A percentile compares a stretch with the other conserved stretches of the same genome.
Evolutionary conservation across 2,888 invertebrate species (phyloP).

Genomic region (Halictus quadricinctus): DNA sequence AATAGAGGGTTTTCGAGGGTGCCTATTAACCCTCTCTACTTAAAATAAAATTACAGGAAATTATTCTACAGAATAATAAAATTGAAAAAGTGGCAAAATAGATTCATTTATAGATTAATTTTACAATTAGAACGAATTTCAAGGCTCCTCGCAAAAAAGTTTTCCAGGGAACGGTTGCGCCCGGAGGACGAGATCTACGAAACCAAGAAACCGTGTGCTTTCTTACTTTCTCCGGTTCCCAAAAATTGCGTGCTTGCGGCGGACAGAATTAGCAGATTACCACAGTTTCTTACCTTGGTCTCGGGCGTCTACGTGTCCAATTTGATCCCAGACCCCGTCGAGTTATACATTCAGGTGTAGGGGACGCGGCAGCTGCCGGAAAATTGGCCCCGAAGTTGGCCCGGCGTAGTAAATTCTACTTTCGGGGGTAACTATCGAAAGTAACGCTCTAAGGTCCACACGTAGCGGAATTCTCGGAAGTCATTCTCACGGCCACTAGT

Average conservation of each 20-base stretch:
- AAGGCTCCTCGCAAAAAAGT: too few relatives aligned
- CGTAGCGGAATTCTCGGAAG: conserved; percentile 1
- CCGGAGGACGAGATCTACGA: neutral
- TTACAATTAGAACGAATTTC: too few relatives aligned
- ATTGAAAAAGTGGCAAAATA: too few relatives aligned
- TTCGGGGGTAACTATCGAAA: conserved; percentile 10
- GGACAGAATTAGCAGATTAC: neutral
- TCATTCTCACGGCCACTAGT: conserved; percentile 4
- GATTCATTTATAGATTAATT: too few relatives aligned
- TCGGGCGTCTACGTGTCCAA: neutral
- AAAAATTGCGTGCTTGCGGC: neutral
- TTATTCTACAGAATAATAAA: neutral
- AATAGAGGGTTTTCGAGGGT: too few relatives aligned
- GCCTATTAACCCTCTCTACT: too few relatives aligned
- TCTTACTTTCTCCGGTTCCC: neutral
- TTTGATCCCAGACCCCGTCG: neutral
- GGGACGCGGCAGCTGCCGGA: conserved; percentile 4
- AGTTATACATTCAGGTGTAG: conserved; percentile 4
- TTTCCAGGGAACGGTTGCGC: too few relatives aligned
- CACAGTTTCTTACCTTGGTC: neutral
- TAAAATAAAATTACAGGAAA: neutral
- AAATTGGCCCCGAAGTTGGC: neutral
- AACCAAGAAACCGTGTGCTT: neutral
- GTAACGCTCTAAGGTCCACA: neutral
- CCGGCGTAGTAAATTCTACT: neutral